Evolutionary conservation across 2,797 vertebrate species (phyloP), one percentile per base, ranked within the genome.

Genomic region (Myotis findleyi): DNA sequence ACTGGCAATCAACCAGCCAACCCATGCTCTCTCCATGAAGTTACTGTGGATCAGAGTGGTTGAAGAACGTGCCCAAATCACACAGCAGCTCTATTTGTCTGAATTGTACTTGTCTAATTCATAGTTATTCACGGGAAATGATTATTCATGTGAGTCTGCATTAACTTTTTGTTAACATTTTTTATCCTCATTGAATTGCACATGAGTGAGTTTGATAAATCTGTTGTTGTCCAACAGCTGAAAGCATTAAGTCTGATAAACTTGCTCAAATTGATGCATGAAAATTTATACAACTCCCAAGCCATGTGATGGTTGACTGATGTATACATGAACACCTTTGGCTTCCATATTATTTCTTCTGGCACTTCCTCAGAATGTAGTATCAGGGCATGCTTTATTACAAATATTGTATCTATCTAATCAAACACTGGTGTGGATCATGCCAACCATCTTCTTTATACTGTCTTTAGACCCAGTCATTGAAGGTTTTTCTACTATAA

Each of bases 331-430:
- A 79, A 91, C 49, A 57, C 23, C 49, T 87, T 93, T 89, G 21
- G 85, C 84, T 69, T 91, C 14, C 33, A 14, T 86, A 25, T 73
- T 95, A 62, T 96, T 94, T 94, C 23, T 87, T 96, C 73, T 85
- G 72, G 33, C 33, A 21, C 11, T 85, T 75, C 21, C 47, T 92
- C 57, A 82, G 66, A 94, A 57, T 59, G 11, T 69, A 80, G n/a
- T 16, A 57, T 69, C 8, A 62, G 16, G 14, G n/a, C 36, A 36
- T 44, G 25, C 12, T 57, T 77, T 44, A 81, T 84, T 86, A 51
- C 9, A 87, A 80, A 87, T 81, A 55, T 14, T 64, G 25, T 44
- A 64, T 27, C 8, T 41, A 20, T 55, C 51, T 91, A 69, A 64
- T 89, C 51, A 96, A 75, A 62, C 25, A 38, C 10, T 69, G 25